phyloP scores from a whole-genome alignment of 2,888 invertebrate species.

The Drosophila parthenogenetica region DNA sequence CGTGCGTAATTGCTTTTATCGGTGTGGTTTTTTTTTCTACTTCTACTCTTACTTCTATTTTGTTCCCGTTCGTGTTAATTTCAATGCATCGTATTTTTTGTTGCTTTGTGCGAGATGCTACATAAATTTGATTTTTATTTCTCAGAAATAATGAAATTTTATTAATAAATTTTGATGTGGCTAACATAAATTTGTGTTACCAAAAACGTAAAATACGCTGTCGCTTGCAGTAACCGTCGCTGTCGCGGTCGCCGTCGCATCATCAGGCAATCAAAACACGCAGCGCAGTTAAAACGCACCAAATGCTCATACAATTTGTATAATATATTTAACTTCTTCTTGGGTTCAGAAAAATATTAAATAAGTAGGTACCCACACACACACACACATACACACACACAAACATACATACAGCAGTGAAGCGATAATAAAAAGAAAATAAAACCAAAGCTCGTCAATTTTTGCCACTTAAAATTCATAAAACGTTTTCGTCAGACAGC shows the following conservation, averaged over 20 bases:
- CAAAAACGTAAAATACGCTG: conserved; percentile 55
- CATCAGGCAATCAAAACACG: conserved; percentile 75
- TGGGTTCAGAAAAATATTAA: conserved; percentile 66
- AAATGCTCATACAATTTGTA: conserved; percentile 71
- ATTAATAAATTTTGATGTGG: conserved; percentile 68
- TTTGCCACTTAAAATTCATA: conserved; percentile 77
- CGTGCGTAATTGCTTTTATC: conserved; percentile 72
- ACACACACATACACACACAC: neutral
- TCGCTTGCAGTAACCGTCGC: neutral
- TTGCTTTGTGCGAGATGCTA: conserved; percentile 56
- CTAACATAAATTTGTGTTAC: conserved; percentile 70
- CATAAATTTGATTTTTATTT: conserved; percentile 74
- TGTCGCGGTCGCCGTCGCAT: conserved; percentile 2
- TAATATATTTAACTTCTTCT: conserved; percentile 63
- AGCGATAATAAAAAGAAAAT: conserved; percentile 72
- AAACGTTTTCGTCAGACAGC: conserved; percentile 62
- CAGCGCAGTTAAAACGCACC: conserved; percentile 73
- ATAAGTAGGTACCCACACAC: conserved; percentile 46
- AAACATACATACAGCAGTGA: neutral
- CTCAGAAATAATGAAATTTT: conserved; percentile 69
- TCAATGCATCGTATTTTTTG: conserved; percentile 48
- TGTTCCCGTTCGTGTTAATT: conserved; percentile 65
- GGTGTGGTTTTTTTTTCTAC: conserved; percentile 19
- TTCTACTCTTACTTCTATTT: conserved; percentile 15
- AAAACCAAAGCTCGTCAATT: conserved; percentile 77